Evolutionary conservation across 2,113 vertebrate genomes (phyloP).

Genomic region (Pedetes capensis): DNA sequence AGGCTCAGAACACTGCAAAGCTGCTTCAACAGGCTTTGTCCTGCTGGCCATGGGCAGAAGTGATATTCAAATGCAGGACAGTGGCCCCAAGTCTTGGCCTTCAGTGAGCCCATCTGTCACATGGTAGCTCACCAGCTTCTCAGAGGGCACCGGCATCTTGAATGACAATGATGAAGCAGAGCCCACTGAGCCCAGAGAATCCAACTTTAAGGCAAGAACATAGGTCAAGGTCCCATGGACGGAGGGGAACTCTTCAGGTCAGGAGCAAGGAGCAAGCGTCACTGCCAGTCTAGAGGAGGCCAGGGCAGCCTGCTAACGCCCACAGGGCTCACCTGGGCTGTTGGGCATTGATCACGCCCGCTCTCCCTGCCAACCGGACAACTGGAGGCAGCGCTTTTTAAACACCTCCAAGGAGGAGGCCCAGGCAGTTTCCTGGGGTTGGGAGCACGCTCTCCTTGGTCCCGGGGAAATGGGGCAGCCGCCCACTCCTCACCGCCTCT

Average conservation of each 20-base stretch:
- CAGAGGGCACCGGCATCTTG: background rate
- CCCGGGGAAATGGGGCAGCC: too few species aligned
- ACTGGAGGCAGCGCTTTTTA: background rate
- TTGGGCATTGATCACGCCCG: background rate
- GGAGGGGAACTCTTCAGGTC: background rate
- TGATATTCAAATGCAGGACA: background rate
- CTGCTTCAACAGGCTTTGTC: background rate
- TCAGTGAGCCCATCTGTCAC: too few species aligned
- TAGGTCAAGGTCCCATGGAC: background rate
- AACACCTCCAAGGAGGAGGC: conserved; percentile 14
- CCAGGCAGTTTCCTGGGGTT: background rate
- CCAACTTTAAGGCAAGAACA: background rate
- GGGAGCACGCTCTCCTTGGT: background rate
- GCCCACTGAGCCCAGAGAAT: background rate
- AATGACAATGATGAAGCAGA: background rate
- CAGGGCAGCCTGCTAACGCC: rapidly evolving
- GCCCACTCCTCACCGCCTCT: too few species aligned
- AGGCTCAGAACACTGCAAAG: background rate
- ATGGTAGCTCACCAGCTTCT: background rate
- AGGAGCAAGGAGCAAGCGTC: background rate
- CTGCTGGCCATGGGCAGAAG: background rate
- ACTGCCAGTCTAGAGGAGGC: background rate
- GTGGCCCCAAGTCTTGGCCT: background rate
- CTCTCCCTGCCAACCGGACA: background rate
- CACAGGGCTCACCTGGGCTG: background rate